A percentile compares a stretch with the other conserved stretches of the same genome.
phyloP scores from a whole-genome alignment of 2,797 vertebrate species.

The Fringilla coelebs region DNA sequence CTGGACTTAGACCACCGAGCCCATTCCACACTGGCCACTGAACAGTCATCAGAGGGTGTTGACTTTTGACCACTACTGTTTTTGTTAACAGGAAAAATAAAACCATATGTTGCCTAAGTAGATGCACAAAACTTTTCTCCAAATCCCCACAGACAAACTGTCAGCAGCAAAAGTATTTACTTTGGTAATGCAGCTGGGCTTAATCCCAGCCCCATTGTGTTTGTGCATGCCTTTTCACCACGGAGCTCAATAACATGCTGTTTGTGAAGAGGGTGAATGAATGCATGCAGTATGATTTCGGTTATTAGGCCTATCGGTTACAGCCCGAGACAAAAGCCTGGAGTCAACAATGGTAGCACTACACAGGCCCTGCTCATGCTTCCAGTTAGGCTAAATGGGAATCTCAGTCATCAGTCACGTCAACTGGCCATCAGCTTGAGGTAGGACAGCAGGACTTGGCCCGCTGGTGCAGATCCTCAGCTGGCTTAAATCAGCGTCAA shows the following conservation, averaged over 20 bases:
- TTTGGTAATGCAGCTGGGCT: conserved; percentile 69
- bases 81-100: conserved; percentile 65
- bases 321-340: conserved; percentile 51
- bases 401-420: conserved; percentile 53
- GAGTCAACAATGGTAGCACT: conserved; percentile 59
- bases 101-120: conserved; percentile 67
- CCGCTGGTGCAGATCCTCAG: not conserved
- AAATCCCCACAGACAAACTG: conserved; percentile 69
- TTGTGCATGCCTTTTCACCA: conserved; percentile 69
- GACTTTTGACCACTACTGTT: conserved; percentile 72
- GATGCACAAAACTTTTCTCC: conserved; percentile 64
- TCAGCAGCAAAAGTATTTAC: conserved; percentile 71
- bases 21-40: conserved; percentile 31
- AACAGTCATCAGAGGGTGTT: conserved; percentile 62
- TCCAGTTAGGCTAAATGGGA: conserved; percentile 41
- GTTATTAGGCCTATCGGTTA: conserved; percentile 62
- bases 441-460: conserved; percentile 51
- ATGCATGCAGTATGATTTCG: conserved; percentile 40
- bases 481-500: conserved; percentile 59
- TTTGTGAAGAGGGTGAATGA: conserved; percentile 64
- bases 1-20: conserved; percentile 33
- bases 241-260: conserved; percentile 60
- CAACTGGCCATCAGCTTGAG: conserved; percentile 49
- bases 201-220: conserved; percentile 68
- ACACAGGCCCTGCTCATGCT: conserved; percentile 39